Base-by-base conservation (phyloP, 92 coral and sea anemone genomes). In the Anthopleura xanthogrammica region DNA sequence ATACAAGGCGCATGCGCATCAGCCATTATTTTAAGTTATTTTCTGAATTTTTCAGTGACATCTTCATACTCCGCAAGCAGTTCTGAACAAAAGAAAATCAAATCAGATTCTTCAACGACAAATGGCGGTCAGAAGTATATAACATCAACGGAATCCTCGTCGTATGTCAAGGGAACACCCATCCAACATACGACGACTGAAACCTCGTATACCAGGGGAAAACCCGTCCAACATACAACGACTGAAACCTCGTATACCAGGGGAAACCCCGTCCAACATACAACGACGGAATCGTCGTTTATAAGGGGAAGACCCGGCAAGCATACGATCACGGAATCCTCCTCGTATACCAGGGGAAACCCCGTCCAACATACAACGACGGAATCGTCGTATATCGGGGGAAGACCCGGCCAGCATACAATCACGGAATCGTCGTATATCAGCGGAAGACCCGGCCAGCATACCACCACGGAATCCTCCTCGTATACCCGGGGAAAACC, bases 171-270 rank as follows among this genome's bases (percentile, higher is more conserved):
- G 22, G 84, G 52, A 24, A 70, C 70, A 68, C 94, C 94, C 0
- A 71, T 80, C 23, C 90, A 90, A 24, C 92, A 90, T 64, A 81
- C 90, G 1, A 87, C 92, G 5, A 82, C 94, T 29, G 36, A 29
- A 29, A 29, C 36, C 1, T 29, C 36, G 36, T 29, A 29, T 29
- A 29, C 36, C 36, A 29, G 36, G 36, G 36, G 65, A 46, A 80
- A 66, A 65, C 94, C 94, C 1, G 76, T 77, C 39, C 92, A 89
- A 24, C 92, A 90, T 64, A 81, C 90, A 2, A 87, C 92, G 5
- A 82, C 94, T 29, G 36, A 29, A 29, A 29, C 36, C 1, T 29
- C 36, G 36, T 29, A 29, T 29, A 29, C 36, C 36, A 29, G 36
- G 36, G 36, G 65, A 46, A 80, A 66, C 43, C 94, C 94, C 1